Percentiles rank a stretch among this genome's conserved stretches.
phyloP scores from a whole-genome alignment of 2,113 vertebrate species.

The Eublepharis macularius region DNA sequence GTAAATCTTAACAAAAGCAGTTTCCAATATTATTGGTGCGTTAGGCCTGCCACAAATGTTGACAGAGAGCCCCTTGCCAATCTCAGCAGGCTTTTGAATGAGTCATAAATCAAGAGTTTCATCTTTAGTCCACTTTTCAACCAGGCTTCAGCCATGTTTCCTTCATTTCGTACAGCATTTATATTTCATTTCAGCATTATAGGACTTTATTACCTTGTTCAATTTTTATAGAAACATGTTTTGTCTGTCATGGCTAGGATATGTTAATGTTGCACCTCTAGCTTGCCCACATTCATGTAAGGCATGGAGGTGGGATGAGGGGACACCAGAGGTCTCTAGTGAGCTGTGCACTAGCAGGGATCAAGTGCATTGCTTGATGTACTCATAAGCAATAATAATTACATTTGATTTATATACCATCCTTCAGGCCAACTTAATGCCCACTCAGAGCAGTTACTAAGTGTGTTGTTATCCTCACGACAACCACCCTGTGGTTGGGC shows the following conservation, averaged over 20 bases:
- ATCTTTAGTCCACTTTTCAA: neutral
- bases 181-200: neutral
- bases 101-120: conserved; percentile 2
- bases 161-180: neutral
- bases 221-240: neutral
- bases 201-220: neutral
- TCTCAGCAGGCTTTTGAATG: neutral
- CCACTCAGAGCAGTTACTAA: too few species aligned
- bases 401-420: too few species aligned
- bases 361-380: too few species aligned
- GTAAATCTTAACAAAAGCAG: neutral
- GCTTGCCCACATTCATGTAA: neutral
- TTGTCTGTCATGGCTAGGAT: neutral
- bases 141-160: neutral
- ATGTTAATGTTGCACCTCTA: neutral
- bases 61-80: neutral
- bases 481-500: too few species aligned
- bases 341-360: neutral
- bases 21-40: conserved; percentile 3
- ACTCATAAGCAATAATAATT: too few species aligned
- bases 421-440: too few species aligned
- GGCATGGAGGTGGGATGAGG: neutral
- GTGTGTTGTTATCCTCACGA: too few species aligned
- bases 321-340: neutral
- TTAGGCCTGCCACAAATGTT: neutral